Evolutionary conservation across 2,888 invertebrate genomes (phyloP).

Genomic region (Mantis religiosa): DNA sequence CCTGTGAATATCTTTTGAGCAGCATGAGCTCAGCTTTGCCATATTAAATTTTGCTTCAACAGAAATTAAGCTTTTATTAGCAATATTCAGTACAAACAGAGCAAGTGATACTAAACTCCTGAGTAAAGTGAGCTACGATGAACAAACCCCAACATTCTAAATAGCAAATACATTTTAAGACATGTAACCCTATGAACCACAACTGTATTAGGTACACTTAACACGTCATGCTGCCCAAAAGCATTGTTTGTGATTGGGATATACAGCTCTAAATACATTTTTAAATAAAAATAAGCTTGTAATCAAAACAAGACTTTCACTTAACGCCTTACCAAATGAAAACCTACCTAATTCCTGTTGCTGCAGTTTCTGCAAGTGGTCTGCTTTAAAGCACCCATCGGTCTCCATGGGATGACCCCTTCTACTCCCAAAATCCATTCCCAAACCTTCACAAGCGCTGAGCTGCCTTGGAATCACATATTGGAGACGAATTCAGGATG

Average conservation of each 20-base stretch:
- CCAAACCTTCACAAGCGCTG: neutral
- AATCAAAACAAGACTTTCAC: neutral
- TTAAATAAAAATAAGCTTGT: neutral
- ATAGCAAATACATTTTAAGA: neutral
- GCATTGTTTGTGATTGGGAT: neutral
- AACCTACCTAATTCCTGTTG: neutral
- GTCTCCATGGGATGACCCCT: neutral
- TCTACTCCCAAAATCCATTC: neutral
- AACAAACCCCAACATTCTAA: neutral
- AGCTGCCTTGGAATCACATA: neutral
- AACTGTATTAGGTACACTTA: no score
- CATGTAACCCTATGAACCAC: no score
- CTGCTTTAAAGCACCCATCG: neutral
- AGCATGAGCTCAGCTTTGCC: no score
- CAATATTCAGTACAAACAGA: no score
- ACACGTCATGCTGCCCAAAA: neutral
- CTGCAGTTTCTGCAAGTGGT: neutral
- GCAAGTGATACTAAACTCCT: no score
- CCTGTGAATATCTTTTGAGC: no score
- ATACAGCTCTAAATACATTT: neutral
- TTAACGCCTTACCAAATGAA: neutral
- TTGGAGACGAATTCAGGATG: neutral
- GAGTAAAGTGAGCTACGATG: no score
- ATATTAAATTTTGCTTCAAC: no score
- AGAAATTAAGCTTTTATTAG: no score